Base-by-base conservation (phyloP, 2,888 invertebrate genomes). In the Tubulanus polymorphus region DNA sequence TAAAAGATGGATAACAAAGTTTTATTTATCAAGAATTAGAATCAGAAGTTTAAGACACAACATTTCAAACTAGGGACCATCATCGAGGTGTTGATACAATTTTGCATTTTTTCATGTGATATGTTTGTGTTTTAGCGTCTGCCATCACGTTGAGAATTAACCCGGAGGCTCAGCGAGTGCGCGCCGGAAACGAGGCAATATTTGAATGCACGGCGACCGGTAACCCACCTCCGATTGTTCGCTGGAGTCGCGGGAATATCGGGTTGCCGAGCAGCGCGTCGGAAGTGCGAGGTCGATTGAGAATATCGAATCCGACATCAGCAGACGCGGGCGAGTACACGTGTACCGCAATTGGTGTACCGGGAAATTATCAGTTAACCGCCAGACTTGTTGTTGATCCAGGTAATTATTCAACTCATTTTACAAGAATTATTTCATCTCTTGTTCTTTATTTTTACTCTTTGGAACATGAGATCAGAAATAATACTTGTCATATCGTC, bases 191-290 rank as follows among this genome's bases (percentile, higher is more conserved):
- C 41, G 93, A 93, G 79, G 93, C 93, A 37, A 91, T 93, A 32
- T 91, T 94, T 84, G 89, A 88, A 80, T 95, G 95, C 74, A 87
- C 93, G 63, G 93, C 93, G 71, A 91, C 91, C 79, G 91, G 94
- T n/a, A 85, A 85, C 0, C 75, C 84, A 1, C 84, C 92, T 53
- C 88, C 89, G 2, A 83, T 83, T 51, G 90, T 93, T 3, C 84
- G 84, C 32, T 77, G 76, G 77, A 91, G 91, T 89, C 74, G 85
- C 0, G 54, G 54, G 23, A 53, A 59, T 8, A 51, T 56, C 30
- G 53, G 59, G 50, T 76, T 94, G 51, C 93, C 92, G 29, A 81
- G 85, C 0, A 88, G 88, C n/a, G 87, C 88, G n/a, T 82, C 81
- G 1, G 89, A 90, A 66, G 74, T 81, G 51, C 85, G 85, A 53